A percentile compares a stretch with the other conserved stretches of the same genome.
Conservation (phyloP, 2,888 invertebrate genomes). For the Ceriagrion tenellum region DNA sequence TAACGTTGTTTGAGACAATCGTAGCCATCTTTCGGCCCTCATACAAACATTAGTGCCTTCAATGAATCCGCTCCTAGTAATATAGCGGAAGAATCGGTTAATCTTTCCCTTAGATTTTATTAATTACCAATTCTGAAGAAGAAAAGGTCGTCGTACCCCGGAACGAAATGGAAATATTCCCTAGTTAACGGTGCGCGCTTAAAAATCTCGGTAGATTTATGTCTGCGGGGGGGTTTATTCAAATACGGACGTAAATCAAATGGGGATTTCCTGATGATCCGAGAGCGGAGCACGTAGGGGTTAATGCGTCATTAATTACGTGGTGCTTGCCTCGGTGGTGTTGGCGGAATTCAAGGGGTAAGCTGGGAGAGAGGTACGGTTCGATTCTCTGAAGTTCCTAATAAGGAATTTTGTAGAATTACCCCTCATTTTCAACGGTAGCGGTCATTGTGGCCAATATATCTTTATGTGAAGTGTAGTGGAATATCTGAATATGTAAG, state of each 20-base stretch:
- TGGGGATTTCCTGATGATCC: constrained; percentile 31
- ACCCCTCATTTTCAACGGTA: not conserved
- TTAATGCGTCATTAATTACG: constrained; percentile 58
- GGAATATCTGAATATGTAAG: no score
- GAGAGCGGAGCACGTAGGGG: constrained; percentile 20
- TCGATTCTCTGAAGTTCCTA: not conserved
- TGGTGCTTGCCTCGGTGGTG: not conserved
- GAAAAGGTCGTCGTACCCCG: not conserved
- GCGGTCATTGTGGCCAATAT: not conserved
- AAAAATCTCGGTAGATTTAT: constrained; percentile 43
- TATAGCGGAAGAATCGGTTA: no score
- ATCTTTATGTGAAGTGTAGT: no score
- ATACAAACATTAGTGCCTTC: not conserved
- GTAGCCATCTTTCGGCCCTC: no score
- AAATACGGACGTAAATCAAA: constrained; percentile 63
- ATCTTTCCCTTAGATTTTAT: not conserved
- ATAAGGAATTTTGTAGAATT: not conserved
- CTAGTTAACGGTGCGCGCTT: not conserved
- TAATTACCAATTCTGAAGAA: not conserved
- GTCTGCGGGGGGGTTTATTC: constrained; percentile 48
- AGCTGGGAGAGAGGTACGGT: not conserved
- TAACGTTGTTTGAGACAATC: no score
- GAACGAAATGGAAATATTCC: constrained; percentile 15
- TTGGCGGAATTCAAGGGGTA: not conserved
- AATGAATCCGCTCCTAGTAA: no score